Evolutionary conservation across 2,888 invertebrate species (phyloP), one percentile per base, ranked within the genome.

Genomic region (Rhamphomyia laevipes): DNA sequence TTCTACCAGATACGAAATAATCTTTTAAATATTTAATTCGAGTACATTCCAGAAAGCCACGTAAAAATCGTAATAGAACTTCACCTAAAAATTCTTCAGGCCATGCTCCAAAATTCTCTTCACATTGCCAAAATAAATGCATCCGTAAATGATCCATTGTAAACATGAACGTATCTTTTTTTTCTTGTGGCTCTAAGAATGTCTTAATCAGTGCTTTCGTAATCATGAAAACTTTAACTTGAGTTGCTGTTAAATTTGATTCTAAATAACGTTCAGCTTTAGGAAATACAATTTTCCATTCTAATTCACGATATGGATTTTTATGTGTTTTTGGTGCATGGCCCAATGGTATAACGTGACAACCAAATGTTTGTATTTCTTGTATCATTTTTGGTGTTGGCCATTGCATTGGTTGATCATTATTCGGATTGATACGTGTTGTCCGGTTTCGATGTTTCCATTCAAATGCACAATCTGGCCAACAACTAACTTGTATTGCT

Each of bases 211-310:
- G 65, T 35, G 78, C 71, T 53, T 86, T 68, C 2, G 82, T 70
- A 56, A 86, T 77, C 55, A 86, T 70, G 59, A 82, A 82, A 50
- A 84, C 77, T 52, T 83, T 76, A 42, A 82, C 77, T 59, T 89
- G 89, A 1, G 81, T 75, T 61, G 80, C 79, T 1, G 80, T 78
- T 62, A 88, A 73, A 55, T 79, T 78, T 15, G 80, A 80, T 63
- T 88, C 84, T 54, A 90, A 69, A 61, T 80, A 84, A 21, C 80
- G 75, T 64, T 88, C 87, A 0, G 84, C 86, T 48, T 81, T 79
- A 0, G 86, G 86, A 61, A 87, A 89, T 38, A 77, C 75, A 3
- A 88, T 73, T 65, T 81, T 82, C 89, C 89, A 90, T 64, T 89
- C 86, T 17, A 86, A 68, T 51, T 79, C 76, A 45, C 78, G 75